Conservation (phyloP, 2,888 invertebrate species). For the Diplolepis rosae region DNA sequence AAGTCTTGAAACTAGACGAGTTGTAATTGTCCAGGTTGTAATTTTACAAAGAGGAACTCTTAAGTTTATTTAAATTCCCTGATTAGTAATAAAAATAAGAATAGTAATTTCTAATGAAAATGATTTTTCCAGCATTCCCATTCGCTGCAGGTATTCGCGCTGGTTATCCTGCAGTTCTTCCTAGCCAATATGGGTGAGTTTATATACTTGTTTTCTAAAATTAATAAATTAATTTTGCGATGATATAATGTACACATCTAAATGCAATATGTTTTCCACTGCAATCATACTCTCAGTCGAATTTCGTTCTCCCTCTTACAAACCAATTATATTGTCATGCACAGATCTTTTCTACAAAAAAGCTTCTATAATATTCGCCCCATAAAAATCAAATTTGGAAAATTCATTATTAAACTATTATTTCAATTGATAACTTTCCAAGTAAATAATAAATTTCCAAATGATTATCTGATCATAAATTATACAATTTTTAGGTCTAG, state of each 20-base stretch:
- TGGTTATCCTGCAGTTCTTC: constrained; percentile 86
- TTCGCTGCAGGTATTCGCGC: constrained; percentile 85
- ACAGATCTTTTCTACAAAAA: background rate
- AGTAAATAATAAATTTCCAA: no score
- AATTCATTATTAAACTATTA: background rate
- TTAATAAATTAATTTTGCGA: constrained; percentile 32
- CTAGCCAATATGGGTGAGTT: constrained; percentile 91
- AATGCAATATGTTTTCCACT: constrained; percentile 27
- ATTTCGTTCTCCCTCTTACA: constrained; percentile 21
- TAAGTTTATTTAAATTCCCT: no score
- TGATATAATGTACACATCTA: constrained; percentile 7
- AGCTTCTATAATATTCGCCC: no score
- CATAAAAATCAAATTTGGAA: background rate
- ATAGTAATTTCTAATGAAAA: background rate
- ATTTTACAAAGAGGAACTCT: no score
- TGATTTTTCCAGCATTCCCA: constrained; percentile 78
- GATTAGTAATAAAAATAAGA: background rate
- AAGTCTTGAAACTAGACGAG: no score
- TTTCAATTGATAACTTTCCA: no score
- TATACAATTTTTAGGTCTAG: no score
- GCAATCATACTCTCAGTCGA: constrained; percentile 26
- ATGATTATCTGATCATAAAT: background rate
- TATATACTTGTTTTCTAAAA: constrained; percentile 47
- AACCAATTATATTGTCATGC: background rate
- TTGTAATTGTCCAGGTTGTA: no score